Evolutionary conservation across 2,888 invertebrate genomes (phyloP).

Genomic region (Malachius bipustulatus): DNA sequence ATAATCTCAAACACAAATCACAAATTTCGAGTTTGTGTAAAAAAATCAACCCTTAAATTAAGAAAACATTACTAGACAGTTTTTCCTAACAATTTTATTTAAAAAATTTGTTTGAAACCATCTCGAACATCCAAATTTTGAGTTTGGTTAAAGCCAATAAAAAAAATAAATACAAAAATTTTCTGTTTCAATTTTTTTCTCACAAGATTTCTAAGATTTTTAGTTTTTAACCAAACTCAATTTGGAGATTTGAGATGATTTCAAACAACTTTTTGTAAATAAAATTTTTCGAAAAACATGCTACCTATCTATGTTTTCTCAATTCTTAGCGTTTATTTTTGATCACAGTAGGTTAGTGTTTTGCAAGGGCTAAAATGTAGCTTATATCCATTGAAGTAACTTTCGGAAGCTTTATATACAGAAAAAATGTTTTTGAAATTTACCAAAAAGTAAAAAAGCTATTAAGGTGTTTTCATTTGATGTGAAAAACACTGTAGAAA

Average conservation of each 20-base stretch:
- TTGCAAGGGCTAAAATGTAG: conserved; percentile 1
- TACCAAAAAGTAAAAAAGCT: conserved; percentile 4
- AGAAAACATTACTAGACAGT: too few relatives aligned
- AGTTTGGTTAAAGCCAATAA: too few relatives aligned
- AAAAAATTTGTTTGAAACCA: too few relatives aligned
- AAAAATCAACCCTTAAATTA: too few relatives aligned
- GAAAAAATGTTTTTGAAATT: conserved; percentile 5
- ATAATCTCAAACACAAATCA: too few relatives aligned
- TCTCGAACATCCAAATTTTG: too few relatives aligned
- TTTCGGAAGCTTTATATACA: conserved; percentile 1
- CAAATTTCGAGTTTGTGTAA: too few relatives aligned
- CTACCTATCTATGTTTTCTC: not conserved
- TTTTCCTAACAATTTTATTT: too few relatives aligned
- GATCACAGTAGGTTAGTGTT: conserved; percentile 1
- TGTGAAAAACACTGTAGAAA: conserved; percentile 9
- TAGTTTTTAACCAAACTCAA: conserved; percentile 1
- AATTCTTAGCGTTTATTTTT: too few relatives aligned
- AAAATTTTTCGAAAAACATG: conserved; percentile 1
- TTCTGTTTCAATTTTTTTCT: too few relatives aligned
- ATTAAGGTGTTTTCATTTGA: conserved; percentile 4
- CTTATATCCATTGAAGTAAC: not conserved
- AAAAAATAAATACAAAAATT: too few relatives aligned
- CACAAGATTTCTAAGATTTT: too few relatives aligned
- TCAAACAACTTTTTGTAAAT: not conserved
- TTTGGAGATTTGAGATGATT: conserved; percentile 2